Base-by-base conservation (phyloP, 2,888 invertebrate species). In the Tryphoninae sp. region DNA sequence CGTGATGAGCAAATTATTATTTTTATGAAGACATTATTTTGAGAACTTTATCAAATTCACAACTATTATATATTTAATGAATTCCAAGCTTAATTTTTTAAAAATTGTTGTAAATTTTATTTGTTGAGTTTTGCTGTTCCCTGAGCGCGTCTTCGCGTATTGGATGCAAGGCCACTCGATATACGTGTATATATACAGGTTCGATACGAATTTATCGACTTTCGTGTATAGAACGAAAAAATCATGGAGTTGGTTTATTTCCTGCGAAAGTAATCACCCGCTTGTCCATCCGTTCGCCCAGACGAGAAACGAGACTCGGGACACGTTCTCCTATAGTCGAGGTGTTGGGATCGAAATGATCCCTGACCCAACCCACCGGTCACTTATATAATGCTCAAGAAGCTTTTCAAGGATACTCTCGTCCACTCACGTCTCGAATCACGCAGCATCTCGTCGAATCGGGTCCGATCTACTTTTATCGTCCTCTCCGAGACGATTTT, bases 381-480 rank as follows among this genome's bases (percentile, higher is more conserved):
- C 68, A 26, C 45, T 45, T 71, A 58, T 75, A 33, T 67, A 65
- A 69, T 76, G 45, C 7, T 65, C 55, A 23, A 40, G 45, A 23
- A 4, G 16, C 51, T 73, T 40, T 22, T 73, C 49, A 40, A 13
- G 65, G 16, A 19, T 67, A 55, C 55, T 64, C 74, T 64, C 74
- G 61, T 74, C 42, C 23, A 22, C 23, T 23, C 9, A 19, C 45
- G n/a, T 8, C 16, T 3, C 16, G 23, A 58, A 26, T 8, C 40
- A 8, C 67, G 1, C 45, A 67, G 53, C 53, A 69, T 69, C 62
- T 55, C 26, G 19, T 55, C 40, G 19, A 55, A 72, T 71, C 59
- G 51, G 59, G 59, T 13, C 53, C 51, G 67, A 53, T 76, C 72
- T 80, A 72, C 67, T 72, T 80, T 62, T 72, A 75, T 65, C 74